A percentile compares a stretch with the other conserved stretches of the same genome.
These are phyloP conservation scores for Aythya baeri DNA, from an alignment of 2,113 vertebrate species.

Conservation along the genomic window DNA sequence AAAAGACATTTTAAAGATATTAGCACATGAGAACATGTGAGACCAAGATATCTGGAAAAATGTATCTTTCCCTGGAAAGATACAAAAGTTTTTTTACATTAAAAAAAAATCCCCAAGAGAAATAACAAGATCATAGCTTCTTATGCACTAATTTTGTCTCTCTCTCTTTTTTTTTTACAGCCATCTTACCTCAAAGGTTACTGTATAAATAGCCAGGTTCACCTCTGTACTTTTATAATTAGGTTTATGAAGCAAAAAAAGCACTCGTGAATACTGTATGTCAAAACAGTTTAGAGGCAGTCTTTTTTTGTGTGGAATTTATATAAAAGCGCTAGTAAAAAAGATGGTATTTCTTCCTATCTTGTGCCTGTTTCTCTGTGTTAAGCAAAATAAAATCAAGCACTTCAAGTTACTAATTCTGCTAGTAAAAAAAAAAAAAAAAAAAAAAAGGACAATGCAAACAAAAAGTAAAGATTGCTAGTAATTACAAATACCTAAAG, in stretches of 20 bases:
- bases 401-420: background rate
- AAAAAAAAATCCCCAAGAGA: background rate
- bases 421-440: background rate
- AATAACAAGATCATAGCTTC: background rate
- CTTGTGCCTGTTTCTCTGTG: background rate
- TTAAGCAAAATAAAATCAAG: background rate
- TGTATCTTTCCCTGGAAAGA: background rate
- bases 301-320: background rate
- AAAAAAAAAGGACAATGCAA: background rate
- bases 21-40: background rate
- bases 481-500: background rate
- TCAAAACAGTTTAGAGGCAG: background rate
- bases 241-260: background rate
- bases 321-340: background rate
- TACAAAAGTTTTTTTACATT: background rate
- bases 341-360: background rate
- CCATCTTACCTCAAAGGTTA: background rate
- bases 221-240: background rate
- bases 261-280: background rate
- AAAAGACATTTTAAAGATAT: slow-evolving; percentile 41
- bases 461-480: background rate
- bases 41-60: slow-evolving; percentile 23
- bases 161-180: background rate
- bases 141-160: background rate
- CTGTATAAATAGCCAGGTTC: background rate